A percentile compares a stretch with the other conserved stretches of the same genome.
phyloP scores from a whole-genome alignment of 2,888 invertebrate genomes.

The Noctua janthina region DNA sequence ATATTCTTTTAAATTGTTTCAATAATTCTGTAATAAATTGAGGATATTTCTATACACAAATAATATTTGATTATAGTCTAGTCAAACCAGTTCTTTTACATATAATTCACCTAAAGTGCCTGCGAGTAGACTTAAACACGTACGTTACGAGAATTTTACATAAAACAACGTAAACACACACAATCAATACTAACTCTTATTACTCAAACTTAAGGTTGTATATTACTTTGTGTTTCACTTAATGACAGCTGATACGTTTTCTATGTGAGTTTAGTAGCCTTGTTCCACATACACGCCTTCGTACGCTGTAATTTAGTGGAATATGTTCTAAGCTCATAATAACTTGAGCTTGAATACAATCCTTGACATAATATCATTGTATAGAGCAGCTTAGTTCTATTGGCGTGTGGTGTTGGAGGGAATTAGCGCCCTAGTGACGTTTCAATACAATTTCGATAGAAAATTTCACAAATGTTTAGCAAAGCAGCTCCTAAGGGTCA shows the following conservation, averaged over 20 bases:
- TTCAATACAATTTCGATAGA: background rate
- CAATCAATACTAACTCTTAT: constrained; percentile 36
- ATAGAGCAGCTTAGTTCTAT: background rate
- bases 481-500: background rate
- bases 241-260: constrained; percentile 62
- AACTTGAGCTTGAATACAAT: constrained; percentile 55
- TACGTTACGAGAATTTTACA: constrained; percentile 53
- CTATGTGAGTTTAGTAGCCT: constrained; percentile 71
- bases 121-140: constrained; percentile 44
- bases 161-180: constrained; percentile 40
- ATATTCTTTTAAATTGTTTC: background rate
- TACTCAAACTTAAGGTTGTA: constrained; percentile 20
- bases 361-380: constrained; percentile 62
- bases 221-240: constrained; percentile 43
- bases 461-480: background rate
- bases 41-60: background rate
- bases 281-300: constrained; percentile 71
- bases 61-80: constrained; percentile 30
- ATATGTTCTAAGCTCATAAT: constrained; percentile 61
- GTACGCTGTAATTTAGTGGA: constrained; percentile 67
- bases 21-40: background rate
- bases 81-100: constrained; percentile 29
- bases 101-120: constrained; percentile 50
- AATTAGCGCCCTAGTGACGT: background rate
- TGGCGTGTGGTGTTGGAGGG: background rate